Evolutionary conservation across 1,140 invertebrate genomes (phyloP).

Genomic region (Halesus radiatus): DNA sequence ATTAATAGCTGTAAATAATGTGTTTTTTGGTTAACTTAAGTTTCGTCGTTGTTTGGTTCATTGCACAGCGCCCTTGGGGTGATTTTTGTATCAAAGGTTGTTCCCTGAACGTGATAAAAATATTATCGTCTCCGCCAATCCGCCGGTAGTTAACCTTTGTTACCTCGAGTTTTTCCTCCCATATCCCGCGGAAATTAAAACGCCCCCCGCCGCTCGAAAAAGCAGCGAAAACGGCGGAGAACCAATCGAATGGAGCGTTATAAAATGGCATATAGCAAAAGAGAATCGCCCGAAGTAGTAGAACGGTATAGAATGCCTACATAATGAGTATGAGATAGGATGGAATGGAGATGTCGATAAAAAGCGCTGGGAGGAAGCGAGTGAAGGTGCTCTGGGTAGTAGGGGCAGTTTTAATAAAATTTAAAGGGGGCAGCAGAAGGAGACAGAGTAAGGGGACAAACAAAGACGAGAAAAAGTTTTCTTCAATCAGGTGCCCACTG

Average conservation of each 20-base stretch:
- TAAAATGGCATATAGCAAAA: no score
- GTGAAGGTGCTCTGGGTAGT: not conserved
- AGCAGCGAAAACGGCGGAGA: no score
- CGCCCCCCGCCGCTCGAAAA: not conserved
- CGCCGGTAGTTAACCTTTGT: no score
- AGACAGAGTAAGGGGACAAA: not conserved
- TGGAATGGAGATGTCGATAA: constrained; percentile 47
- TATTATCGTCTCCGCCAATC: no score
- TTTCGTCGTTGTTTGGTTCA: no score
- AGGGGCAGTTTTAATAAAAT: constrained; percentile 16
- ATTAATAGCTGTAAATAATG: no score
- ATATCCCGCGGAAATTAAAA: constrained; percentile 5
- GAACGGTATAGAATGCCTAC: constrained; percentile 37
- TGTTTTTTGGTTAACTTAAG: no score
- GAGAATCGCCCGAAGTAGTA: not conserved
- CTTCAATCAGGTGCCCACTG: constrained; percentile 17
- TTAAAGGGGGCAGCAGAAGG: not conserved
- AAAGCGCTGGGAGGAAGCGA: constrained; percentile 19
- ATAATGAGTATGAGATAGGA: constrained; percentile 51
- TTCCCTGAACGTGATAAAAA: no score
- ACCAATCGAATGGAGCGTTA: no score
- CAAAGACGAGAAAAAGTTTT: constrained; percentile 23
- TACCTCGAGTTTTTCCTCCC: not conserved
- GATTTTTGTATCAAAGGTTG: no score
- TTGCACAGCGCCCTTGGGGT: no score